Percentiles rank a stretch among this genome's conserved stretches.
phyloP scores from a whole-genome alignment of 2,113 vertebrate genomes.

The Saguinus imperator region DNA sequence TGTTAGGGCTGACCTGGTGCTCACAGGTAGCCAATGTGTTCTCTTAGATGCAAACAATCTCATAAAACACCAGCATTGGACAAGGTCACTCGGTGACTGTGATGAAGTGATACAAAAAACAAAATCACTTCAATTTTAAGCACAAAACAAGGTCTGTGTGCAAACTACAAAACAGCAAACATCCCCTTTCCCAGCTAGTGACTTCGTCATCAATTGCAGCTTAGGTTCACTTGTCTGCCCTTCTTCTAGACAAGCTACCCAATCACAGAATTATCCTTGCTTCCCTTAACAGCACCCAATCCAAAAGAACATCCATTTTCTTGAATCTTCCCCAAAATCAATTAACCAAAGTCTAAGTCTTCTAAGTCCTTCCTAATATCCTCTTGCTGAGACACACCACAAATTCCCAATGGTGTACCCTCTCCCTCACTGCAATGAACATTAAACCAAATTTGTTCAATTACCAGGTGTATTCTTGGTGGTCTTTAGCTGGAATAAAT shows the following conservation, averaged over 20 bases:
- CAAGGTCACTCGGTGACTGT: neutral
- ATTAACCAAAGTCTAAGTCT: neutral
- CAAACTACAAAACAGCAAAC: constrained; percentile 26
- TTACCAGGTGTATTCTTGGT: neutral
- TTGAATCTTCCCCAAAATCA: neutral
- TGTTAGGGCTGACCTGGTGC: neutral
- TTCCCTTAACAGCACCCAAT: neutral
- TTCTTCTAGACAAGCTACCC: neutral
- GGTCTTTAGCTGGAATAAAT: neutral
- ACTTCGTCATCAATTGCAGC: neutral
- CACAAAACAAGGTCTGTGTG: neutral
- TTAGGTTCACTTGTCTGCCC: neutral
- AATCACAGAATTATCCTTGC: neutral
- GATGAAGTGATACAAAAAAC: constrained; percentile 34
- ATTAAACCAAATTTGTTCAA: neutral
- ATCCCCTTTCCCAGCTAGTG: neutral
- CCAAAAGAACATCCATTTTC: neutral
- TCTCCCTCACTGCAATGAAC: neutral
- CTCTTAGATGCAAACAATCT: neutral
- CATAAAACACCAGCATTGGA: constrained; percentile 25
- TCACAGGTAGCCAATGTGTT: neutral
- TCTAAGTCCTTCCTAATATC: neutral
- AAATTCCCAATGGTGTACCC: neutral
- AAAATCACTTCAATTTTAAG: constrained; percentile 11
- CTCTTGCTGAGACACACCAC: neutral